Conservation (phyloP, 2,113 vertebrate species). For the Cyprinus carpio region DNA sequence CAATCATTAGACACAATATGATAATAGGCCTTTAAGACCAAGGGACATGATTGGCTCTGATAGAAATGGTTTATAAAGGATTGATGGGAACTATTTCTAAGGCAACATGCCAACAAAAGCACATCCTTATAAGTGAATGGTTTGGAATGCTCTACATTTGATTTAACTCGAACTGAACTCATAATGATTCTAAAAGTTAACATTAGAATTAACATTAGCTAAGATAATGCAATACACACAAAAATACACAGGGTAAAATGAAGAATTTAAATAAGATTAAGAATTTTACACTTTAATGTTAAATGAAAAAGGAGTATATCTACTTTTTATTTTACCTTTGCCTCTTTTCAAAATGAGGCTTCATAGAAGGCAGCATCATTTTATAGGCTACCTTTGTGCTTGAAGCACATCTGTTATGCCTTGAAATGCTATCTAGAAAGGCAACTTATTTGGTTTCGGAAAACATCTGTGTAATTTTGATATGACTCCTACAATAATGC, state of each 20-base stretch:
- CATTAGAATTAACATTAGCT: background rate
- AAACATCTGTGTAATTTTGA: background rate
- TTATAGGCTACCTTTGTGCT: background rate
- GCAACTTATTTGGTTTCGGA: background rate
- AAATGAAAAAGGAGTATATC: background rate
- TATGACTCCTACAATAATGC: background rate
- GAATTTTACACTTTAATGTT: no score
- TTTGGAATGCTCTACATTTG: background rate
- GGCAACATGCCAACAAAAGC: background rate
- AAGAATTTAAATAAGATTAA: no score
- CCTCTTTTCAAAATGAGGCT: no score
- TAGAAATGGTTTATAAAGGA: slow-evolving; percentile 64
- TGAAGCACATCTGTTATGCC: background rate
- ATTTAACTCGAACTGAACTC: background rate
- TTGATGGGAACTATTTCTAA: background rate
- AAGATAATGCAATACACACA: background rate
- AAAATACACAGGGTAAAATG: no score
- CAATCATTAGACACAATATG: slow-evolving; percentile 73
- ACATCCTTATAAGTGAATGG: background rate
- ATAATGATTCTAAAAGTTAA: background rate
- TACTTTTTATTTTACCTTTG: background rate
- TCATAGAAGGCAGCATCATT: background rate
- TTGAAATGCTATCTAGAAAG: background rate
- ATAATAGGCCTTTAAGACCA: slow-evolving; percentile 67
- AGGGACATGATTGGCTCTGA: slow-evolving; percentile 64